Conservation (phyloP, 53 echinoderm and acorn worm species). For the Stichopus horrens region DNA sequence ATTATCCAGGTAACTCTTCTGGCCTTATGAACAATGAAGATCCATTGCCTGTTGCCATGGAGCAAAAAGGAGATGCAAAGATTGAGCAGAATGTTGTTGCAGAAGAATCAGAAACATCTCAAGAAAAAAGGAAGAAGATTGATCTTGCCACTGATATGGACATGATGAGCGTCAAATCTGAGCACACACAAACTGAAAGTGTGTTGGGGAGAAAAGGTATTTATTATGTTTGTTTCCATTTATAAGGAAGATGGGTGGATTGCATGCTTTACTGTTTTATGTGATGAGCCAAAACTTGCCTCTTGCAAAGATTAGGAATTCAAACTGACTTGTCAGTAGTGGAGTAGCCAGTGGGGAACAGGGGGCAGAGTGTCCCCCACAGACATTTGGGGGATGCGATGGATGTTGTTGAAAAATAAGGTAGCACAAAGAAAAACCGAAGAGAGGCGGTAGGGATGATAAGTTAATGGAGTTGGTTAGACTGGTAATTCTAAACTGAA, state of each 20-base stretch:
- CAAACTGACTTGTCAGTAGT: too few species aligned
- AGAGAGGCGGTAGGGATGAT: too few species aligned
- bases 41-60: neutral
- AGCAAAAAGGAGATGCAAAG: neutral
- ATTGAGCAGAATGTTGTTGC: neutral
- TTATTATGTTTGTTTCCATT: neutral
- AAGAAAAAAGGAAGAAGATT: neutral
- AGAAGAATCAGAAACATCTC: neutral
- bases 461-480: too few species aligned
- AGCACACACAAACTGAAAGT: conserved; percentile 17
- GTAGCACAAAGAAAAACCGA: too few species aligned
- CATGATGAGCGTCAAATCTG: neutral
- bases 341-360: too few species aligned
- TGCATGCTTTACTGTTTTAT: neutral
- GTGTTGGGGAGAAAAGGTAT: neutral
- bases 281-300: too few species aligned
- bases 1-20: neutral
- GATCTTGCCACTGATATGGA: neutral
- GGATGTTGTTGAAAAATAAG: too few species aligned
- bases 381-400: too few species aligned
- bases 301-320: too few species aligned
- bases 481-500: too few species aligned
- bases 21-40: neutral
- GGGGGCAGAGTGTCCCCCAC: too few species aligned
- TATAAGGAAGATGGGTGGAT: neutral